Conservation (phyloP, 2,113 vertebrate species). For the Notothenia rossii region DNA sequence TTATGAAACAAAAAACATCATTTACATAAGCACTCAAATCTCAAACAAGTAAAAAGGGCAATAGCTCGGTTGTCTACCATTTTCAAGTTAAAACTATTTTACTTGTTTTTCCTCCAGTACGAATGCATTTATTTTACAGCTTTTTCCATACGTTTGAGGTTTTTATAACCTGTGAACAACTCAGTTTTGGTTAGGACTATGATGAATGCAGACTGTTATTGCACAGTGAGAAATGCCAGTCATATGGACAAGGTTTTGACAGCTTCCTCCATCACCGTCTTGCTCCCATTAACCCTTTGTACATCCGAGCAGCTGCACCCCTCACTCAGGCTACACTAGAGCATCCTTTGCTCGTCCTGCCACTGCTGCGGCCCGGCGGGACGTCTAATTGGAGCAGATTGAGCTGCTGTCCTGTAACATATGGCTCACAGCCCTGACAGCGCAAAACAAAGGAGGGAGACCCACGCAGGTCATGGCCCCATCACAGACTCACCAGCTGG, state of each 20-base stretch:
- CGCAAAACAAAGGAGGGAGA: conserved; percentile 61
- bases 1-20: neutral
- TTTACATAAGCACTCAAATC: neutral
- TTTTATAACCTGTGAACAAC: neutral
- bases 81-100: neutral
- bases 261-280: conserved; percentile 4
- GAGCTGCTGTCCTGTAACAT: conserved; percentile 75
- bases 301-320: conserved; percentile 70
- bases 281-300: conserved; percentile 39
- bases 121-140: neutral
- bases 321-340: neutral
- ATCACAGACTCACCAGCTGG: conserved; percentile 65
- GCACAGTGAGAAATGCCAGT: neutral
- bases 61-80: neutral
- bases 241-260: conserved; percentile 1
- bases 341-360: conserved; percentile 27
- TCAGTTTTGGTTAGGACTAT: neutral
- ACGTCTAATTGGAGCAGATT: conserved; percentile 78
- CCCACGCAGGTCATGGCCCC: conserved; percentile 49
- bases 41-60: neutral
- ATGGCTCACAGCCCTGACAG: conserved; percentile 72
- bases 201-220: neutral
- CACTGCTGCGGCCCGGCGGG: conserved; percentile 50
- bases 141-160: neutral
- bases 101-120: neutral